Evolutionary conservation across 2,888 invertebrate genomes (phyloP).

Genomic region (Thereva unica): DNA sequence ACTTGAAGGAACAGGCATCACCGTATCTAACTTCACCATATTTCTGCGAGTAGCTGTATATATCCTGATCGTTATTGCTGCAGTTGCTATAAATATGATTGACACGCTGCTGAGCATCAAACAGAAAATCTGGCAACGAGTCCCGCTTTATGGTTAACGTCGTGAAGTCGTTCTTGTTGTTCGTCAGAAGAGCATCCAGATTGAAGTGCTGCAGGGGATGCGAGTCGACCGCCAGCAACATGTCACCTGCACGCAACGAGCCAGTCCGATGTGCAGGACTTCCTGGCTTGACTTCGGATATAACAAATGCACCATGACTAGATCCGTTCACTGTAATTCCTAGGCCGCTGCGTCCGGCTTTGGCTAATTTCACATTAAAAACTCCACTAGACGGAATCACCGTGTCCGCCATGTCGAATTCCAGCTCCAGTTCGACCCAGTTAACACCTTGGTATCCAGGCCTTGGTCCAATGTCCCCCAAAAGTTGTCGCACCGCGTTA

Average conservation of each 20-base stretch:
- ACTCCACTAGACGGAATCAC: slow-evolving; percentile 90
- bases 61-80: slow-evolving; percentile 49
- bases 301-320: slow-evolving; percentile 67
- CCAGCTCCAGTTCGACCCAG: slow-evolving; percentile 78
- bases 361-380: slow-evolving; percentile 86
- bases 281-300: slow-evolving; percentile 87
- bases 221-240: slow-evolving; percentile 84
- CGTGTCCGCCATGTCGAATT: slow-evolving; percentile 89
- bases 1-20: slow-evolving; percentile 54
- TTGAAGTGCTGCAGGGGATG: slow-evolving; percentile 68
- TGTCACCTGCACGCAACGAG: slow-evolving; percentile 83
- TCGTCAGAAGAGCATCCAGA: slow-evolving; percentile 56
- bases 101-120: slow-evolving; percentile 52
- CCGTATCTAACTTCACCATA: slow-evolving; percentile 52
- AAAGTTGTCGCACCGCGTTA: slow-evolving; percentile 61
- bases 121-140: slow-evolving; percentile 56
- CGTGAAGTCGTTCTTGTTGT: slow-evolving; percentile 53
- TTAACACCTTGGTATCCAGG: slow-evolving; percentile 61
- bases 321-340: slow-evolving; percentile 88
- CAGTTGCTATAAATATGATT: slow-evolving; percentile 57
- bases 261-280: slow-evolving; percentile 90
- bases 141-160: slow-evolving; percentile 57
- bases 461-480: slow-evolving; percentile 50
- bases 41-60: slow-evolving; percentile 52
- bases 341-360: slow-evolving; percentile 72